Evolutionary conservation across 1,140 invertebrate genomes (phyloP).

Genomic region (Rhagoletis zephyria): DNA sequence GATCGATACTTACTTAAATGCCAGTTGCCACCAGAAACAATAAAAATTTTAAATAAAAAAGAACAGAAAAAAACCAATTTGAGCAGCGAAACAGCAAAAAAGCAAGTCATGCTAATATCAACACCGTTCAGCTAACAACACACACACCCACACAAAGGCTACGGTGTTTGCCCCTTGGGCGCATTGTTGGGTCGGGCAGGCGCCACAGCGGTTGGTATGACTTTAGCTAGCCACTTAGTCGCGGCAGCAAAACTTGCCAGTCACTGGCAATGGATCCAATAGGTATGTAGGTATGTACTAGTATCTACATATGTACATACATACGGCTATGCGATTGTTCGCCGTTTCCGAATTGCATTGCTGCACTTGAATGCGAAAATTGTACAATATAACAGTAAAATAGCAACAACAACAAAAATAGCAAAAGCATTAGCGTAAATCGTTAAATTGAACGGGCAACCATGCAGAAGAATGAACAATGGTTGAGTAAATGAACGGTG

Average conservation of each 20-base stretch:
- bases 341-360: slow-evolving; percentile 9
- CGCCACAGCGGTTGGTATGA: background rate
- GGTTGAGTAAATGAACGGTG: background rate
- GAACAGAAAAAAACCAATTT: background rate
- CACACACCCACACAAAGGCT: background rate
- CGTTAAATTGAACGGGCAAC: slow-evolving; percentile 21
- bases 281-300: background rate
- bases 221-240: slow-evolving; percentile 29
- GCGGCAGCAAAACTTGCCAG: slow-evolving; percentile 15
- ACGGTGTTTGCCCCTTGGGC: background rate
- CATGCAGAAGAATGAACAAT: slow-evolving; percentile 21
- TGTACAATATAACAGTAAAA: background rate
- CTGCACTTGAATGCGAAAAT: slow-evolving; percentile 43
- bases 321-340: background rate
- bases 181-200: background rate
- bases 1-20: slow-evolving; percentile 44
- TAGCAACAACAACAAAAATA: background rate
- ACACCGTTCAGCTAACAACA: background rate
- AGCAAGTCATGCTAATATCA: slow-evolving; percentile 45
- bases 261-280: background rate
- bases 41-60: background rate
- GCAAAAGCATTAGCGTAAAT: slow-evolving; percentile 6
- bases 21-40: slow-evolving; percentile 46
- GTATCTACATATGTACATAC: background rate
- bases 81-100: background rate